Conservation (phyloP, 2,113 vertebrate species). For the Barnardius zonarius region DNA sequence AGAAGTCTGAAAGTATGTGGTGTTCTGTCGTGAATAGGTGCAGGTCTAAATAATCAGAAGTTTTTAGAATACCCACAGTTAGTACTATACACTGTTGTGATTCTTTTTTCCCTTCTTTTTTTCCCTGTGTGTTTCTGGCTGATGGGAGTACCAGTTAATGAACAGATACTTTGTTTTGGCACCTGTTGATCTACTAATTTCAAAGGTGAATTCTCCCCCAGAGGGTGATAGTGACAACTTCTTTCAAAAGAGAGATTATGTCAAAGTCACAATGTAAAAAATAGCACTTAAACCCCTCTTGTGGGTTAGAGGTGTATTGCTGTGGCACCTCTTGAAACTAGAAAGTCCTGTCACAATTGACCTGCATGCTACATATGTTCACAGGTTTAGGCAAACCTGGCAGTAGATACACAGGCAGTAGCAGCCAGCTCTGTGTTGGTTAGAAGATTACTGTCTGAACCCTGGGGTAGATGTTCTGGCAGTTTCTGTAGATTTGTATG, state of each 20-base stretch:
- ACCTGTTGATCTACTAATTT: neutral
- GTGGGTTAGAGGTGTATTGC: neutral
- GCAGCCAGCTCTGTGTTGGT: neutral
- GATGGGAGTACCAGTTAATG: neutral
- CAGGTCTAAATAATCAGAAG: neutral
- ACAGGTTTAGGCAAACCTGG: neutral
- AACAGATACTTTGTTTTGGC: neutral
- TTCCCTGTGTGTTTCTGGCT: neutral
- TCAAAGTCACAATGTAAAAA: neutral
- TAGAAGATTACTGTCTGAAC: neutral
- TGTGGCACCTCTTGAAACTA: neutral
- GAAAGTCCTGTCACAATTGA: neutral
- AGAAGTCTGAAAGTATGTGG: neutral
- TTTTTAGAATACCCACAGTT: neutral
- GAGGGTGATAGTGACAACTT: neutral
- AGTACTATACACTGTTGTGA: neutral
- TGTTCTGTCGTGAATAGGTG: neutral
- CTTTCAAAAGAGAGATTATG: neutral
- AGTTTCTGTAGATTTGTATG: neutral
- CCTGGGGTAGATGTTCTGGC: neutral
- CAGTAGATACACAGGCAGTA: neutral
- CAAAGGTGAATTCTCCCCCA: neutral
- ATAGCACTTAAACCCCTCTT: neutral
- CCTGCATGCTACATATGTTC: neutral
- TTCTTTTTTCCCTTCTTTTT: neutral